These are phyloP conservation scores for Rissa tridactyla DNA, from an alignment of 2,113 vertebrate species.

Conservation along the genomic window DNA sequence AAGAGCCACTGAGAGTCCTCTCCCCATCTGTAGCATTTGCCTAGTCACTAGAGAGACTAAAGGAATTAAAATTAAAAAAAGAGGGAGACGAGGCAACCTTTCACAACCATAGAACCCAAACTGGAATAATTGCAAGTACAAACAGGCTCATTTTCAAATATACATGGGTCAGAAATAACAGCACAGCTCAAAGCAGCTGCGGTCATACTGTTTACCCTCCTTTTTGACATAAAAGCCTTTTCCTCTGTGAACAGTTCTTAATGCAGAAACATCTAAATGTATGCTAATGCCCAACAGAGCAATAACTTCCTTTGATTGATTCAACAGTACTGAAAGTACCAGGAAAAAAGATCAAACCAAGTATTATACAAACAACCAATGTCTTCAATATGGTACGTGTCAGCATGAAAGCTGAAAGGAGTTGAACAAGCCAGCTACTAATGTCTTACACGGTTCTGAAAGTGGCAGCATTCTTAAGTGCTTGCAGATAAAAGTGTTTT, in stretches of 20 bases:
- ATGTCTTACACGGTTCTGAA: constrained; percentile 45
- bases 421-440: constrained; percentile 57
- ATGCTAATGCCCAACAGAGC: constrained; percentile 69
- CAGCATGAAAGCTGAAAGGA: constrained; percentile 60
- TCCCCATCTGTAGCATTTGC: background rate
- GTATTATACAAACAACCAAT: constrained; percentile 55
- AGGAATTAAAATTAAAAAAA: background rate
- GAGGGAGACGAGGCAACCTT: background rate
- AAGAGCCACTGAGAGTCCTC: background rate
- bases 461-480: constrained; percentile 38
- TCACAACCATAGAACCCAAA: background rate
- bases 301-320: constrained; percentile 72
- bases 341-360: constrained; percentile 64
- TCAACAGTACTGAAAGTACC: constrained; percentile 59
- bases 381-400: constrained; percentile 18
- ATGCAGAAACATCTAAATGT: constrained; percentile 66
- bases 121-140: constrained; percentile 45
- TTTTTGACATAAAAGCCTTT: constrained; percentile 69
- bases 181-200: constrained; percentile 62
- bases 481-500: constrained; percentile 57
- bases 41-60: background rate
- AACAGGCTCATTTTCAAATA: constrained; percentile 55
- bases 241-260: constrained; percentile 56
- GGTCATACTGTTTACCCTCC: constrained; percentile 61
- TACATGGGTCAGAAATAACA: constrained; percentile 42